phyloP scores from a whole-genome alignment of 2,113 vertebrate species.

The Muntiacus muntjak region DNA sequence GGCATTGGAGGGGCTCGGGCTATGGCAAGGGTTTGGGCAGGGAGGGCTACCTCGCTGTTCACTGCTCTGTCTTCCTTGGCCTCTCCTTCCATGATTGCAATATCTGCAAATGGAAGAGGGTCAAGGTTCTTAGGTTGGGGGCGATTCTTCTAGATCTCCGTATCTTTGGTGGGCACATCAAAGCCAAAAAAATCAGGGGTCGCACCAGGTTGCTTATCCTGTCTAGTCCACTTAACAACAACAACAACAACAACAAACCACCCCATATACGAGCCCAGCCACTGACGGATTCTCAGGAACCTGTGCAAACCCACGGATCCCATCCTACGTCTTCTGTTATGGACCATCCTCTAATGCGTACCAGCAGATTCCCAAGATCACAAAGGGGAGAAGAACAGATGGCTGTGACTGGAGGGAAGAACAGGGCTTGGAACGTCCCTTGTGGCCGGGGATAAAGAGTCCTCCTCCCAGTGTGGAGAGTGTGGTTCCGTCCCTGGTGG shows the following conservation, averaged over 20 bases:
- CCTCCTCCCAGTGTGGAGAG: too few relatives aligned
- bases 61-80: not conserved
- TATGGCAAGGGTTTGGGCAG: too few relatives aligned
- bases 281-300: not conserved
- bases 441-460: too few relatives aligned
- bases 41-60: fast-evolving
- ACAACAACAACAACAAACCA: not conserved
- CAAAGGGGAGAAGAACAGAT: not conserved
- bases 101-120: not conserved
- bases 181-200: too few relatives aligned
- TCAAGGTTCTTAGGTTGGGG: not conserved
- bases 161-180: not conserved
- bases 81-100: not conserved
- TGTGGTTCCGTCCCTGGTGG: too few relatives aligned
- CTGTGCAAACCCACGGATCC: not conserved
- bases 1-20: fast-evolving
- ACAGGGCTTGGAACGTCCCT: too few relatives aligned
- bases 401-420: not conserved
- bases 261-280: too few relatives aligned
- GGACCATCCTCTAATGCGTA: too few relatives aligned
- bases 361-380: not conserved
- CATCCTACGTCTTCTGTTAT: not conserved
- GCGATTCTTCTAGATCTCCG: fast-evolving
- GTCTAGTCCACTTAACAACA: not conserved
- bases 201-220: not conserved